These are phyloP conservation scores for Drosophila monieri DNA, from an alignment of 2,888 invertebrate species.

Conservation along the genomic window DNA sequence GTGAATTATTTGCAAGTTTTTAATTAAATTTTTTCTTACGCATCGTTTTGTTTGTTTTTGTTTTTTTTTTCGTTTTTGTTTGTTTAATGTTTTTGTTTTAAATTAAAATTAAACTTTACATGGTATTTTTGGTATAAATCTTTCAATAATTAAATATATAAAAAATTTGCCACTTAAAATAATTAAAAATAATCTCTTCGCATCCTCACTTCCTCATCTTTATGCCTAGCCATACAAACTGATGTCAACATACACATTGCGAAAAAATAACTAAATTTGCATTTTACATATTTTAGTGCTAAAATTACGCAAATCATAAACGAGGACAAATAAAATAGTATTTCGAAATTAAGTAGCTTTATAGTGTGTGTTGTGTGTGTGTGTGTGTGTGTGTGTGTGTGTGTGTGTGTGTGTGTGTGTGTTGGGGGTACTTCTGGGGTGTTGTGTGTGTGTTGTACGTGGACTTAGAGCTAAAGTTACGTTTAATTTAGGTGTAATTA, in stretches of 20 bases:
- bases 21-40: conserved; percentile 73
- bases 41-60: conserved; percentile 51
- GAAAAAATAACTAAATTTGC: conserved; percentile 56
- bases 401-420: conserved; percentile 20
- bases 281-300: conserved; percentile 48
- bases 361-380: conserved; percentile 30
- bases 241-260: conserved; percentile 72
- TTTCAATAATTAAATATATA: conserved; percentile 73
- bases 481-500: conserved; percentile 51
- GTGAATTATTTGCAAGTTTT: conserved; percentile 75
- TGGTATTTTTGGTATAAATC: conserved; percentile 79
- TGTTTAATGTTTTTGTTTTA: conserved; percentile 46
- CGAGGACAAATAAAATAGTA: conserved; percentile 59
- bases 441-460: conserved; percentile 36
- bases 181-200: conserved; percentile 64
- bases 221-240: conserved; percentile 60
- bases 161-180: conserved; percentile 70
- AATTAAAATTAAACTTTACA: conserved; percentile 75
- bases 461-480: conserved; percentile 53
- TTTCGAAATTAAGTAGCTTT: conserved; percentile 66
- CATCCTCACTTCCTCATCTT: conserved; percentile 12
- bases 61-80: conserved; percentile 45
- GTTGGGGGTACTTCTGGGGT: conserved; percentile 6
- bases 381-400: conserved; percentile 25
- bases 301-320: conserved; percentile 48